phyloP scores from a whole-genome alignment of 2,888 invertebrate species.

The Dilophus febrilis region DNA sequence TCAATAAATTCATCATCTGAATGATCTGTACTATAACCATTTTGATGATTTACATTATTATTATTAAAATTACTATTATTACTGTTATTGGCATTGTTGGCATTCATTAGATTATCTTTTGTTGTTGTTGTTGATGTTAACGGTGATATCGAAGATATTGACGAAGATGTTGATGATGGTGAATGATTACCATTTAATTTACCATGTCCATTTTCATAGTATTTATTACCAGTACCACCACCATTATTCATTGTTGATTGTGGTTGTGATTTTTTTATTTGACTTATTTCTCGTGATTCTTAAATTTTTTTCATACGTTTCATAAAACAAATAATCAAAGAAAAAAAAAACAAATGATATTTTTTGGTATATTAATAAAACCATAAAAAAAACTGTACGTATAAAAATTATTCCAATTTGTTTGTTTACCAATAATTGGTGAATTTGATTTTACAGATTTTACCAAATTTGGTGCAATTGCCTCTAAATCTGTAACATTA shows the following conservation, averaged over 20 bases:
- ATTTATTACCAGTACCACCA: conserved; percentile 1
- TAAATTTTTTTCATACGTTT: conserved; percentile 5
- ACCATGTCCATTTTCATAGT: conserved; percentile 10
- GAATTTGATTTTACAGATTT: conserved; percentile 52
- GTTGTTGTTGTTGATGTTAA: too few relatives aligned
- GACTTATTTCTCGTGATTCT: conserved; percentile 56
- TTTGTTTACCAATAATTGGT: conserved; percentile 39
- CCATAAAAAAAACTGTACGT: too few relatives aligned
- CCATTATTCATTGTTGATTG: conserved; percentile 11
- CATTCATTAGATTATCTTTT: too few relatives aligned
- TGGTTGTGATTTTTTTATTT: conserved; percentile 34
- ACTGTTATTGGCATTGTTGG: too few relatives aligned
- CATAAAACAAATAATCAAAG: not conserved
- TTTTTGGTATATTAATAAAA: too few relatives aligned
- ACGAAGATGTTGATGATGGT: too few relatives aligned
- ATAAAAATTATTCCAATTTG: too few relatives aligned
- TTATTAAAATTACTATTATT: not conserved
- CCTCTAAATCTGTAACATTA: conserved; percentile 47
- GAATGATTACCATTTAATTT: conserved; percentile 6
- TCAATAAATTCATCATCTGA: conserved; percentile 60
- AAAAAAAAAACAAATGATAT: conserved; percentile 1
- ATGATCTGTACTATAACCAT: conserved; percentile 20
- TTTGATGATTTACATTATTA: not conserved
- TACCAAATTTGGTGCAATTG: conserved; percentile 61
- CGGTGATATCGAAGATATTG: too few relatives aligned